These are phyloP conservation scores for Gallirallus australis DNA, from an alignment of 2,797 vertebrate genomes.

Conservation along the genomic window DNA sequence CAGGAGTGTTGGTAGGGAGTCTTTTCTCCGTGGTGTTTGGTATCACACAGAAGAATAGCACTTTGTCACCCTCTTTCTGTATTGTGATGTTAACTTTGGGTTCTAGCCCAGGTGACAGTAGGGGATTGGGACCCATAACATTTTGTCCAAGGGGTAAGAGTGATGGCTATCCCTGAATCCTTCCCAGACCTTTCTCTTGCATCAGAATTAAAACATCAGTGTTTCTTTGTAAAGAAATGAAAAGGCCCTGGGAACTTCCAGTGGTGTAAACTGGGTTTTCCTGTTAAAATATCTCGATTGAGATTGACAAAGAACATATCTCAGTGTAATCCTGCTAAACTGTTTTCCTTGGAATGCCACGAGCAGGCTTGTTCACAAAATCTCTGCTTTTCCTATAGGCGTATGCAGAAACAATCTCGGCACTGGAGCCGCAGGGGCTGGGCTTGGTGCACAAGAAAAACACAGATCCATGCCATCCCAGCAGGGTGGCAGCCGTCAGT, in stretches of 20 bases:
- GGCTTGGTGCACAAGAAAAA: slow-evolving; percentile 64
- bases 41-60: background rate
- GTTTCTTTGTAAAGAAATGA: slow-evolving; percentile 45
- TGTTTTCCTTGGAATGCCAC: slow-evolving; percentile 78
- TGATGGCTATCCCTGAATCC: background rate
- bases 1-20: background rate
- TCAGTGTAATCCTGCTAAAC: slow-evolving; percentile 53
- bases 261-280: slow-evolving; percentile 64
- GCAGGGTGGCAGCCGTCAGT: slow-evolving; percentile 62
- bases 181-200: background rate
- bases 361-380: slow-evolving; percentile 70
- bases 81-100: background rate
- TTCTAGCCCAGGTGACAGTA: background rate
- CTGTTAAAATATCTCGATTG: slow-evolving; percentile 46
- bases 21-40: background rate
- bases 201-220: slow-evolving; percentile 9
- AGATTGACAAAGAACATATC: slow-evolving; percentile 77
- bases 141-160: background rate
- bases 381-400: slow-evolving; percentile 75
- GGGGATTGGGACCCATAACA: background rate
- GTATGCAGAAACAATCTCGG: slow-evolving; percentile 70
- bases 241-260: slow-evolving; percentile 50
- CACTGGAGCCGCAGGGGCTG: slow-evolving; percentile 64
- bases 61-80: background rate
- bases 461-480: slow-evolving; percentile 62